Evolutionary conservation across 1,140 invertebrate genomes (phyloP).

Genomic region (Lasioglossum baleicum): DNA sequence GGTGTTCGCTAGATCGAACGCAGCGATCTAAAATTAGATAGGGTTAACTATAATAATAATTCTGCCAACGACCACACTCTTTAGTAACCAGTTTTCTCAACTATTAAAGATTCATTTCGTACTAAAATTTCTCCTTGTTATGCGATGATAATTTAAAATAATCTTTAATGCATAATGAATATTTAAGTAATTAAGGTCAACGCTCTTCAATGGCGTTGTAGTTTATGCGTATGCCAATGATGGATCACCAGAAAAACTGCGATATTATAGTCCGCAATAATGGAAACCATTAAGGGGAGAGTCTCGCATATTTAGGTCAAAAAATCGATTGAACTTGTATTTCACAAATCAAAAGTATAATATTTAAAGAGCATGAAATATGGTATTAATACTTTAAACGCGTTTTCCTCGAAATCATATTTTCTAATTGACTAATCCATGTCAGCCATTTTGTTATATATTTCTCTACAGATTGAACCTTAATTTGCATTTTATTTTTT

Average conservation of each 20-base stretch:
- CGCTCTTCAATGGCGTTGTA: neutral
- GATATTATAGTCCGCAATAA: neutral
- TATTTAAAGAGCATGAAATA: too few relatives aligned
- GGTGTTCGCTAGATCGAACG: too few relatives aligned
- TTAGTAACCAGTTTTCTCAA: neutral
- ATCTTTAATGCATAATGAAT: neutral
- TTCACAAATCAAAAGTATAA: too few relatives aligned
- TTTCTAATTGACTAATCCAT: too few relatives aligned
- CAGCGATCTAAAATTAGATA: neutral
- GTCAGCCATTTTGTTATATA: too few relatives aligned
- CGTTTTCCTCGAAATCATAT: too few relatives aligned
- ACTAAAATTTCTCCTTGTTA: neutral
- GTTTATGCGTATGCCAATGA: neutral
- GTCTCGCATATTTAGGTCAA: too few relatives aligned
- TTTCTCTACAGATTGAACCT: too few relatives aligned
- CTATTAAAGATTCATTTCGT: neutral
- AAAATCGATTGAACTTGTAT: too few relatives aligned
- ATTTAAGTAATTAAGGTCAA: constrained; percentile 26
- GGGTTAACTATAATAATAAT: neutral
- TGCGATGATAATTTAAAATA: neutral
- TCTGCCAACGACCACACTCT: neutral
- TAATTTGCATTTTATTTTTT: too few relatives aligned
- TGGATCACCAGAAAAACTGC: neutral
- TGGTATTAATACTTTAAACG: too few relatives aligned
- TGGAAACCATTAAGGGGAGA: neutral